A percentile compares a stretch with the other conserved stretches of the same genome.
These are phyloP conservation scores for Orycteropus afer DNA, from an alignment of 2,113 vertebrate genomes.

Conservation along the genomic window DNA sequence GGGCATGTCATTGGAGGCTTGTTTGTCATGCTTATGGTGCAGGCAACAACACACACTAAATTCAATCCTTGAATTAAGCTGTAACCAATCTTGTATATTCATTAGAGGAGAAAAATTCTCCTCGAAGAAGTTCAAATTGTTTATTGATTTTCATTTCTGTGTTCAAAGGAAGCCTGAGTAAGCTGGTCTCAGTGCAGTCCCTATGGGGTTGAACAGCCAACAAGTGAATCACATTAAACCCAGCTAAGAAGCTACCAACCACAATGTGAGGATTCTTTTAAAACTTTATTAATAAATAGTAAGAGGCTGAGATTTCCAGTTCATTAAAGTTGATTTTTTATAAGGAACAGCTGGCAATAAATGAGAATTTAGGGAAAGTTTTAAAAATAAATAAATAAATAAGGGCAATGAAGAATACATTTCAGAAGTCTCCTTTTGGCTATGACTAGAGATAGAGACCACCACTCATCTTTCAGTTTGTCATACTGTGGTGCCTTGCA, in stretches of 20 bases:
- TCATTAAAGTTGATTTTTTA: constrained; percentile 81
- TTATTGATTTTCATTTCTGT: constrained; percentile 99
- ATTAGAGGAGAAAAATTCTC: constrained; percentile 97
- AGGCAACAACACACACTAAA: constrained; percentile 88
- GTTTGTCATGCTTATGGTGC: constrained; percentile 87
- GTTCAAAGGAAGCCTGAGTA: constrained; percentile 95
- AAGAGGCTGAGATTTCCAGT: constrained; percentile 82
- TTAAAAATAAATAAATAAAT: constrained; percentile 60
- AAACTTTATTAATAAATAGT: constrained; percentile 87
- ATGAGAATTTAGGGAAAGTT: constrained; percentile 63
- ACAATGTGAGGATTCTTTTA: constrained; percentile 87
- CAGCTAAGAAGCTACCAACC: constrained; percentile 80
- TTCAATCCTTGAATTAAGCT: constrained; percentile 92
- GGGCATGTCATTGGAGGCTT: constrained; percentile 81
- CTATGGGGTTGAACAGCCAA: constrained; percentile 87
- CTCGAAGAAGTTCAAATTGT: constrained; percentile 99
- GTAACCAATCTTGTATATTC: constrained; percentile 98
- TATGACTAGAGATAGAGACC: not conserved
- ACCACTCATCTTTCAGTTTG: no score
- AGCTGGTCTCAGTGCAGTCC: constrained; percentile 92
- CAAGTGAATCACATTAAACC: constrained; percentile 86
- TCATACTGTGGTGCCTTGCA: no score
- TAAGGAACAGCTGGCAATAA: constrained; percentile 69
- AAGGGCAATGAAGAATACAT: constrained; percentile 52
- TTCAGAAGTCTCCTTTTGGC: constrained; percentile 5